Evolutionary conservation across 2,888 invertebrate genomes (phyloP).

Genomic region (Deilephila porcellus): DNA sequence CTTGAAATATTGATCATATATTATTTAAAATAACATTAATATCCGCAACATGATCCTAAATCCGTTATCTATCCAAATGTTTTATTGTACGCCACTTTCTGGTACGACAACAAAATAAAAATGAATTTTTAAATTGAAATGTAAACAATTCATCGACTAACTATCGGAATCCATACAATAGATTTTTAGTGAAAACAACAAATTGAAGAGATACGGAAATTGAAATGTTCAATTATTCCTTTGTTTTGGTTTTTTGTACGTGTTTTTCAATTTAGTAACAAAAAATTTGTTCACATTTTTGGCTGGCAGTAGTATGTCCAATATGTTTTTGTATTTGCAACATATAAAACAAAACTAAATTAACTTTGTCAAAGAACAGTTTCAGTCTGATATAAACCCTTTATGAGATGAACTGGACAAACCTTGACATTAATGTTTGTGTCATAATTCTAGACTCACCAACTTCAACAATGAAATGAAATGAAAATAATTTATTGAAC

Average conservation of each 20-base stretch:
- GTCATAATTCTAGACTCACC: too few species aligned
- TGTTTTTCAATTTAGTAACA: neutral
- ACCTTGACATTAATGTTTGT: too few species aligned
- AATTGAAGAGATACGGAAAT: neutral
- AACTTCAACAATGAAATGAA: too few species aligned
- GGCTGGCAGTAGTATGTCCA: neutral
- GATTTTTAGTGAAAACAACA: neutral
- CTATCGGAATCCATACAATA: neutral
- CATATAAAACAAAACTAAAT: too few species aligned
- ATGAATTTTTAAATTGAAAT: constrained; percentile 3
- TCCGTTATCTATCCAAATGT: too few species aligned
- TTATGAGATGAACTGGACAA: too few species aligned
- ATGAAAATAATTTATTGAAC: too few species aligned
- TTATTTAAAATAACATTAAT: too few species aligned
- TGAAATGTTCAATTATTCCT: constrained; percentile 3
- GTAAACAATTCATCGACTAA: constrained; percentile 5
- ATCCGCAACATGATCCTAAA: neutral
- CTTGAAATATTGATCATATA: too few species aligned
- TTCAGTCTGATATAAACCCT: too few species aligned
- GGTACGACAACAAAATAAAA: neutral
- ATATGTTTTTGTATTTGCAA: too few species aligned
- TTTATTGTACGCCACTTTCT: neutral
- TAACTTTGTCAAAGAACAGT: too few species aligned
- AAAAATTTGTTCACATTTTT: neutral
- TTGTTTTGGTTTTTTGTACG: neutral